Evolutionary conservation across 2,797 vertebrate species (phyloP), one percentile per base, ranked within the genome.

Genomic region (Channa striata): DNA sequence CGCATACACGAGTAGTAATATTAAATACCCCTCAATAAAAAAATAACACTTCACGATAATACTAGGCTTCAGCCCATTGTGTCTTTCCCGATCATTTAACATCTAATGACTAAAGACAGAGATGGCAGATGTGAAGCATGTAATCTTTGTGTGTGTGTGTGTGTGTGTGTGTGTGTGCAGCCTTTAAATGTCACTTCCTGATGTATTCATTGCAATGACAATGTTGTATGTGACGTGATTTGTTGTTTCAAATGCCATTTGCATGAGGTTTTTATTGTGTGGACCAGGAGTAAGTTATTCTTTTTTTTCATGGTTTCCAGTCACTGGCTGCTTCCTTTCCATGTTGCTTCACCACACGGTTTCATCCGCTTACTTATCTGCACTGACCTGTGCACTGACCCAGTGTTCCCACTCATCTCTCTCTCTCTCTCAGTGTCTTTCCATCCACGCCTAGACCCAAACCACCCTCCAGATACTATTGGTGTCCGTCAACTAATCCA

Each of bases 101-200:
- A 73, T 68, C 72, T 74, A 87, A 88, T 80, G 77, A 78, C 65
- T 53, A 59, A 59, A 1, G 36, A 68, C 57, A 57, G 66, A 37
- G 36, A 13, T 17, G 68, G 37, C 13, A 33, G 8, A 72, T 68
- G n/a, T 60, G 53, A 85, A 76, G 71, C 57, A 44, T 66, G 67
- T 86, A 77, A 85, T 81, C 62, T 23, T n/a, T 58, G 77, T 68
- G 73, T 42, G 47, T 67, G n/a, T 59, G 25, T 30, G n/a, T 30
- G 2, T n/a, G 43, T 48, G 39, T 74, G 64, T 68, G 51, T 54
- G 51, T 51, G 71, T 67, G 59, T 57, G 52, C 40, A 14, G 12
- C 20, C 17, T 19, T 66, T 47, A 30, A 14, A 39, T 17, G 11
- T 23, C 8, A 42, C 42, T 46, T 58, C 0, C 19, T 36, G 13